Base-by-base conservation (phyloP, 2,888 invertebrate species). In the Eremobia ochroleuca region DNA sequence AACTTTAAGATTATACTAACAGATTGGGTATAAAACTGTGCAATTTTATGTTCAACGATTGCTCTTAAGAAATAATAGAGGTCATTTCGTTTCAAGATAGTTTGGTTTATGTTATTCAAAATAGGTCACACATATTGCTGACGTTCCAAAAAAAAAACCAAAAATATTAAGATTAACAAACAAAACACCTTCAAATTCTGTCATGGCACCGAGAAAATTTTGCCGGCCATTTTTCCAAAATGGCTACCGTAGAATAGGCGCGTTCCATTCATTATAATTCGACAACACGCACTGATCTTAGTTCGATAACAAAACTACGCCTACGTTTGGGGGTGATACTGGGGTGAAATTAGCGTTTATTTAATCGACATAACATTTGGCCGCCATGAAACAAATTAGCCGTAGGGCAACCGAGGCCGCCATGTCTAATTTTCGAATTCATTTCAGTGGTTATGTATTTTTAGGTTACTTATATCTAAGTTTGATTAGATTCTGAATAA, bases 251-350 rank as follows among this genome's bases (percentile, higher is more conserved):
- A 73, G 83, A 91, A 74, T 91, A 92, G 88, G 80, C 89, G 90
- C 90, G 91, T 90, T 92, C 89, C 91, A 91, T 92, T 91, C 91
- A 91, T 92, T 92, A 91, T 85, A 90, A 90, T 91, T 92, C 92
- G 90, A 92, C 91, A 92, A 91, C 92, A 88, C 88, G 88, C 91
- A 90, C 86, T 84, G 91, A 92, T 90, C 85, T 87, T 72, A 67
- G 73, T 67, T 58, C 82, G 91, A 92, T 91, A 91, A 82, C 77
- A 76, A 77, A 88, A 87, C 82, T 85, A 87, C 81, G 87, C 87
- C 88, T 89, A 85, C 87, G 83, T 87, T 86, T 75, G 82, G 85
- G 88, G 88, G 88, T 85, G 82, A 87, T 88, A 82, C 77, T 81
- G 88, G 87, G 82, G 86, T 86, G 77, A 88, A 88, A 89, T 88